Conservation (phyloP, 2,113 vertebrate genomes). For the Psettodes erumei region DNA sequence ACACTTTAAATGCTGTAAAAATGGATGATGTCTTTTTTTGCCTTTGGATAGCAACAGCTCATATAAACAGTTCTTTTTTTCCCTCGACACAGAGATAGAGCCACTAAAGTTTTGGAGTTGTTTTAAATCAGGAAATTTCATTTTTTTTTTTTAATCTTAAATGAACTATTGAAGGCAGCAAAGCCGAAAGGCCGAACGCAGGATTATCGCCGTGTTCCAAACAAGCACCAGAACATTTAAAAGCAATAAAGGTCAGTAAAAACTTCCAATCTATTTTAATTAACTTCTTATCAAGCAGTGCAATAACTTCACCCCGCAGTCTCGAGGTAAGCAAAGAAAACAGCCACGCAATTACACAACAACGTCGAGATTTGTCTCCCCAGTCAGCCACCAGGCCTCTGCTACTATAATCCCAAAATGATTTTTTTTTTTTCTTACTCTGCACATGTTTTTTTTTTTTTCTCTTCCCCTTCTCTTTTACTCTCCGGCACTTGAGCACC, state of each 20-base stretch:
- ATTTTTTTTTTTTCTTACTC: neutral
- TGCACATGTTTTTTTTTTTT: neutral
- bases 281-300: slow-evolving; percentile 29
- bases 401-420: slow-evolving; percentile 20
- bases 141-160: slow-evolving; percentile 11
- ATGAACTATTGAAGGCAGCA: neutral
- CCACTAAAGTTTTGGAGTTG: neutral
- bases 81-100: neutral
- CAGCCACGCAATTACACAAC: slow-evolving; percentile 9
- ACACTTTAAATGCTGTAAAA: too few relatives aligned
- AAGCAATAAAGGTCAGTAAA: slow-evolving; percentile 23
- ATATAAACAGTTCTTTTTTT: too few relatives aligned
- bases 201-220: slow-evolving; percentile 8
- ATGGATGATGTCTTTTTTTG: too few relatives aligned
- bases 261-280: slow-evolving; percentile 42
- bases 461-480: neutral
- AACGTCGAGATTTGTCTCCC: slow-evolving; percentile 2
- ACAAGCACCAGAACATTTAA: slow-evolving; percentile 14
- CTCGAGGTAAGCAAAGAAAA: slow-evolving; percentile 15
- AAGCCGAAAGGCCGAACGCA: slow-evolving; percentile 20
- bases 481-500: slow-evolving; percentile 52
- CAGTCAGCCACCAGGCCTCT: slow-evolving; percentile 19
- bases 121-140: too few relatives aligned
- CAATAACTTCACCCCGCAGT: slow-evolving; percentile 2
- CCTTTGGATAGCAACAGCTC: too few relatives aligned